Evolutionary conservation across 2,113 vertebrate species (phyloP).

Genomic region (Nipponia nippon): DNA sequence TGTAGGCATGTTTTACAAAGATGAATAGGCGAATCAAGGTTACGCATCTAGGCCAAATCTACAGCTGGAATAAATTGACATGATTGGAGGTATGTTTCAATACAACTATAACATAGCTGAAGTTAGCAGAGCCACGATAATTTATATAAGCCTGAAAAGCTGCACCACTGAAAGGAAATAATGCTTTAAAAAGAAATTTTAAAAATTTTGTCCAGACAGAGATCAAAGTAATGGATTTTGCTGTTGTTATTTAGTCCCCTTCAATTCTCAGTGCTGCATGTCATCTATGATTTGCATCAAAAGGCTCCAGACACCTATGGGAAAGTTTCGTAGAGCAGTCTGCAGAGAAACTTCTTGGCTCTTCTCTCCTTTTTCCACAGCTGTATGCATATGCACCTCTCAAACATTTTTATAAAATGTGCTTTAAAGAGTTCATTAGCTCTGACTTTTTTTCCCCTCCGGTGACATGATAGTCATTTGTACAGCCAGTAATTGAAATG

Average conservation of each 20-base stretch:
- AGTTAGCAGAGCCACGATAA: not conserved
- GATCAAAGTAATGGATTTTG: not conserved
- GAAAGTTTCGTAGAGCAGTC: not conserved
- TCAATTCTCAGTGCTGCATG: not conserved
- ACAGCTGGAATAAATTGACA: not conserved
- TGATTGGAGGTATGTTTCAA: not conserved
- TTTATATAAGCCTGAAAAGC: not conserved
- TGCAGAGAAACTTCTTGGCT: not conserved
- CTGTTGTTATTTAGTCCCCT: not conserved
- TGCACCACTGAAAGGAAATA: not conserved
- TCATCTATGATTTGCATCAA: not conserved
- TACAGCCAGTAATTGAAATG: slow-evolving; percentile 11
- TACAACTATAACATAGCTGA: not conserved
- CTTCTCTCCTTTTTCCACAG: not conserved
- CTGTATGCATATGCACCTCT: not conserved
- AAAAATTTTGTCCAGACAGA: not conserved
- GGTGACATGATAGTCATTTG: slow-evolving; percentile 4
- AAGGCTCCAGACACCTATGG: not conserved
- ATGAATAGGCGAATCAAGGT: not conserved
- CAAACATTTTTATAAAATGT: not conserved
- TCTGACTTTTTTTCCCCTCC: not conserved
- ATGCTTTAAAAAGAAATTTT: not conserved
- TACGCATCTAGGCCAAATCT: not conserved
- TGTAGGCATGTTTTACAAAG: not conserved
- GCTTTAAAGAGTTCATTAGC: slow-evolving; percentile 1